phyloP scores from a whole-genome alignment of 2,888 invertebrate species.

The Ligdia adustata region DNA sequence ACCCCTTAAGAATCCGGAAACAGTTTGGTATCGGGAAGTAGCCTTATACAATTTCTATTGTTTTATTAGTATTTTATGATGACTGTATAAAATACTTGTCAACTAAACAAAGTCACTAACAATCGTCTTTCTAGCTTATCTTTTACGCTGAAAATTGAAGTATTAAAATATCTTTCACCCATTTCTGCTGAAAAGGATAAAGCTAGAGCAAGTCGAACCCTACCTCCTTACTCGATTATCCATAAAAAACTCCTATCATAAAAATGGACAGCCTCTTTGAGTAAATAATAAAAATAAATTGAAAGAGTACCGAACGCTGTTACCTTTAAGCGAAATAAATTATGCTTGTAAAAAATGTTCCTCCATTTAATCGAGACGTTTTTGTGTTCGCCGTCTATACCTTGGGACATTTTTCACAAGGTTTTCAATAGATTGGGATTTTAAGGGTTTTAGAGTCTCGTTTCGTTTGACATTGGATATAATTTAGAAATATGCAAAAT shows the following conservation, averaged over 20 bases:
- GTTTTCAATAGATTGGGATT: neutral
- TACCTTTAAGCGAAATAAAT: slow-evolving; percentile 17
- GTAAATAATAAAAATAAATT: slow-evolving; percentile 29
- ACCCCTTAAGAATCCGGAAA: too few species aligned
- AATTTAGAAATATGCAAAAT: too few species aligned
- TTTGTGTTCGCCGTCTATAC: slow-evolving; percentile 1
- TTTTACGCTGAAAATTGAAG: neutral
- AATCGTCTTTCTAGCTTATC: too few species aligned
- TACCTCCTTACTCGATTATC: slow-evolving; percentile 18
- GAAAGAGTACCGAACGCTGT: slow-evolving; percentile 17
- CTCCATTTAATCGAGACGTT: slow-evolving; percentile 8
- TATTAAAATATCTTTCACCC: slow-evolving; percentile 11
- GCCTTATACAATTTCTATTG: too few species aligned
- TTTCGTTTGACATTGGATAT: too few species aligned
- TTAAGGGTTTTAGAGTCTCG: too few species aligned
- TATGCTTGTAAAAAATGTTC: slow-evolving; percentile 10
- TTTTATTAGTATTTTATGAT: too few species aligned
- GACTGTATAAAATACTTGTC: too few species aligned
- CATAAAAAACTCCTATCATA: slow-evolving; percentile 24
- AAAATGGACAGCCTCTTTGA: slow-evolving; percentile 21
- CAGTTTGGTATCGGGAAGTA: too few species aligned
- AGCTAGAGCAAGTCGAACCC: slow-evolving; percentile 3
- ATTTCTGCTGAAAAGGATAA: slow-evolving; percentile 10
- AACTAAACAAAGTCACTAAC: too few species aligned
- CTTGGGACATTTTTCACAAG: slow-evolving; percentile 2